Conservation (phyloP, 2,888 invertebrate genomes). For the Drosophila algonquin region DNA sequence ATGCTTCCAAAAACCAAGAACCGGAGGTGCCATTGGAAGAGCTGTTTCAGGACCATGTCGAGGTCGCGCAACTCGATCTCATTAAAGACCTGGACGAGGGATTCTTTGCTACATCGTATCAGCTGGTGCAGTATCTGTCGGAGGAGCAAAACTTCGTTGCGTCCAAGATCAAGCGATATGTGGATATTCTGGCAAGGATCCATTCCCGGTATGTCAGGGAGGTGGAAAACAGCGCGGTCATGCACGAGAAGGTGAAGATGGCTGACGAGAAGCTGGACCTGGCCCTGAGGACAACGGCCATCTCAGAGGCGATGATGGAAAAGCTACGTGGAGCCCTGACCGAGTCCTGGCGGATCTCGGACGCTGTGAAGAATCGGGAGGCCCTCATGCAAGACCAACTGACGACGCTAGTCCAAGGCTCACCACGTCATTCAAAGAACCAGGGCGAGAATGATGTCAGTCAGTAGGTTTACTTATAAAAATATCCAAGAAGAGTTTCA, state of each 20-base stretch:
- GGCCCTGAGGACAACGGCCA: conserved; percentile 74
- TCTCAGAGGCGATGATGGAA: conserved; percentile 71
- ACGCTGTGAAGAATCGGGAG: conserved; percentile 41
- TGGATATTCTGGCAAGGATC: conserved; percentile 71
- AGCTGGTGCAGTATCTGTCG: conserved; percentile 67
- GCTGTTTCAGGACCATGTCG: conserved; percentile 35
- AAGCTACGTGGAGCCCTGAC: conserved; percentile 61
- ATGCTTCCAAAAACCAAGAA: background rate
- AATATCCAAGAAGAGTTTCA: background rate
- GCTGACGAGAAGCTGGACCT: conserved; percentile 75
- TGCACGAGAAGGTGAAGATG: conserved; percentile 55
- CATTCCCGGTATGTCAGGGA: conserved; percentile 69
- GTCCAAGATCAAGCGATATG: conserved; percentile 69
- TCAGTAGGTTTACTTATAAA: background rate
- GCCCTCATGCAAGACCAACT: conserved; percentile 4
- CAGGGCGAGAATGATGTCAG: background rate
- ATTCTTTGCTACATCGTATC: conserved; percentile 68
- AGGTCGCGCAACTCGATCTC: conserved; percentile 74
- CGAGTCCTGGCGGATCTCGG: conserved; percentile 58
- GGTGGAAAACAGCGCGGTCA: conserved; percentile 46
- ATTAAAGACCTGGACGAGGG: conserved; percentile 69
- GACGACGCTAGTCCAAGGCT: background rate
- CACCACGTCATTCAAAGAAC: background rate
- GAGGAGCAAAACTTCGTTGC: conserved; percentile 64
- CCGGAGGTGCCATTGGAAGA: background rate